These are phyloP conservation scores for Sycophila texana DNA, from an alignment of 2,888 invertebrate genomes.

Conservation along the genomic window DNA sequence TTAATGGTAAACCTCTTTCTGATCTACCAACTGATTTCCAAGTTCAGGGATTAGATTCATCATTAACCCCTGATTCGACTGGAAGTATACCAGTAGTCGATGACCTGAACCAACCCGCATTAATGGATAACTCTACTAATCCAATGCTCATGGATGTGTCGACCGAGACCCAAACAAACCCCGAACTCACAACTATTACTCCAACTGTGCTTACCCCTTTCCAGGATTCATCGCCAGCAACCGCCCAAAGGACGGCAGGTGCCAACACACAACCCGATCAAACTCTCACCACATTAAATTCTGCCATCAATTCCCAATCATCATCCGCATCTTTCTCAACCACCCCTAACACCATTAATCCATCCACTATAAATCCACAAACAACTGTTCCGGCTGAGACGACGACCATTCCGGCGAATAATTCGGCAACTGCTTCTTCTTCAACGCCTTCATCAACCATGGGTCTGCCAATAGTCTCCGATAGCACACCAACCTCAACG, in stretches of 20 bases:
- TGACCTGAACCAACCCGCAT: slow-evolving; percentile 36
- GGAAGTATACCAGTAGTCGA: slow-evolving; percentile 52
- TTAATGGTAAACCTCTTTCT: slow-evolving; percentile 21
- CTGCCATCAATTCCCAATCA: slow-evolving; percentile 39
- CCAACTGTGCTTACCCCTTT: slow-evolving; percentile 73
- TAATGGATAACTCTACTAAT: slow-evolving; percentile 54
- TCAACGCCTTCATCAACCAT: slow-evolving; percentile 63
- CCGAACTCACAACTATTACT: slow-evolving; percentile 63
- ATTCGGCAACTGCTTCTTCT: neutral
- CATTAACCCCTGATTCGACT: slow-evolving; percentile 53
- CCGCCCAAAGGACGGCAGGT: slow-evolving; percentile 75
- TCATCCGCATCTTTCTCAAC: slow-evolving; percentile 57
- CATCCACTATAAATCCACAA: slow-evolving; percentile 35
- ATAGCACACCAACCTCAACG: slow-evolving; percentile 75
- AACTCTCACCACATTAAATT: slow-evolving; percentile 55
- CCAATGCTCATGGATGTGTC: slow-evolving; percentile 55
- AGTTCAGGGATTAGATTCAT: slow-evolving; percentile 51
- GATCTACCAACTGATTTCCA: slow-evolving; percentile 21
- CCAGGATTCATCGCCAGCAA: slow-evolving; percentile 73
- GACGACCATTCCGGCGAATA: slow-evolving; percentile 32
- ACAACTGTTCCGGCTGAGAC: slow-evolving; percentile 31
- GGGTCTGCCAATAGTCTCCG: slow-evolving; percentile 73
- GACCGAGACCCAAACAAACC: slow-evolving; percentile 60
- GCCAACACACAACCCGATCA: slow-evolving; percentile 64
- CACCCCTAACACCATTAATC: slow-evolving; percentile 41